Evolutionary conservation across 2,888 invertebrate species (phyloP), one percentile per base, ranked within the genome.

Genomic region (Sisyra nigra): DNA sequence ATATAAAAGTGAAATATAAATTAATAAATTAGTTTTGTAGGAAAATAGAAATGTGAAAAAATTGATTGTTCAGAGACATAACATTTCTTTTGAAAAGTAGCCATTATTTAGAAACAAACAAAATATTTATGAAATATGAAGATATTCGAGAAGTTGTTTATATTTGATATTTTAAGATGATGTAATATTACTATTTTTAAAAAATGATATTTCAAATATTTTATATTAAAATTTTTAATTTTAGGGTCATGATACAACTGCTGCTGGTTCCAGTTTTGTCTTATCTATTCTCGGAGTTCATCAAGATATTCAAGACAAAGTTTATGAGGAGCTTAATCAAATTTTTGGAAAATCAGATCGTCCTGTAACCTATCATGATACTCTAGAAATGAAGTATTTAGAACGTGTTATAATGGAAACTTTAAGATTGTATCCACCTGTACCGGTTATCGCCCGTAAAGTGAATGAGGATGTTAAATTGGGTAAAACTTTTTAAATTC

Each of bases 361-460:
- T 14, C 76, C 79, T 3, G 78, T 78, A 37, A 84, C 83, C 9
- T 84, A 81, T 65, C 77, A 80, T 53, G 86, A 87, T 50, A 84
- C 85, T 2, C 57, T 84, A n/a, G 80, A 84, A 60, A 84, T 86
- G 83, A 86, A 86, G 60, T 85, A 83, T 54, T 62, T 86, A 50
- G 86, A 86, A 60, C 69, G 84, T 47, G 83, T 84, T 47, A 68
- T 86, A 39, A 75, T 86, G 76, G 85, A 86, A 61, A 80, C 84
- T 3, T 62, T 85, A 15, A 71, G 85, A 52, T 66, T 85, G 69
- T 86, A 75, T 57, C 85, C 85, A 44, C 84, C 85, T 49, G 80
- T 86, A 41, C 85, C 85, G 18, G 63, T 80, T 14, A 85, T 86
- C 53, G 82, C 83, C 6, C 71, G 85, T 52, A 67, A 76, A 49